phyloP scores from a whole-genome alignment of 2,113 vertebrate species.

The Psilopsiagon aurifrons region DNA sequence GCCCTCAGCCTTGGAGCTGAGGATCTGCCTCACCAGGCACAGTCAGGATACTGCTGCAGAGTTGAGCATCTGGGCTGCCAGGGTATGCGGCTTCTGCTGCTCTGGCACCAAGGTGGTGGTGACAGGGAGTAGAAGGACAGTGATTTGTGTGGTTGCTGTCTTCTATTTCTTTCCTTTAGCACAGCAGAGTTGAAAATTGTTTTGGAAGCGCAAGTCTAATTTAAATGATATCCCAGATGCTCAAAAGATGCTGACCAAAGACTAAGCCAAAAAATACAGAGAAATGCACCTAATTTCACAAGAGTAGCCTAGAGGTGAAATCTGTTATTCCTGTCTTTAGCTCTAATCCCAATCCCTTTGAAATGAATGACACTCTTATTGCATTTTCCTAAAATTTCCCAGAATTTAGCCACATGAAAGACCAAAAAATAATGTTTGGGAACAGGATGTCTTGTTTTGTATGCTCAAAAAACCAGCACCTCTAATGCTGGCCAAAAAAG shows the following conservation, averaged over 20 bases:
- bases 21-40: fast-evolving
- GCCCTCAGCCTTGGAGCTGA: background rate
- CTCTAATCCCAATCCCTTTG: background rate
- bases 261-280: background rate
- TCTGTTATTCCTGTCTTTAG: background rate
- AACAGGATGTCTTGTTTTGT: background rate
- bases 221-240: background rate
- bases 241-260: background rate
- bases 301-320: background rate
- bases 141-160: background rate
- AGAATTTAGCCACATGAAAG: background rate
- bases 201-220: background rate
- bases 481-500: background rate
- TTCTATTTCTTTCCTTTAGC: background rate
- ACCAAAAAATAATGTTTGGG: background rate
- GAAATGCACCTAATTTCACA: background rate
- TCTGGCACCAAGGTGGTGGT: background rate
- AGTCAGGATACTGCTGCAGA: fast-evolving
- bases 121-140: background rate
- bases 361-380: background rate
- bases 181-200: background rate
- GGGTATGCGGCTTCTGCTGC: too few species aligned
- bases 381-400: background rate
- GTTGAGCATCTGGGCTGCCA: fast-evolving
- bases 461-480: background rate